phyloP scores from a whole-genome alignment of 2,797 vertebrate genomes.

The Scyliorhinus canicula region DNA sequence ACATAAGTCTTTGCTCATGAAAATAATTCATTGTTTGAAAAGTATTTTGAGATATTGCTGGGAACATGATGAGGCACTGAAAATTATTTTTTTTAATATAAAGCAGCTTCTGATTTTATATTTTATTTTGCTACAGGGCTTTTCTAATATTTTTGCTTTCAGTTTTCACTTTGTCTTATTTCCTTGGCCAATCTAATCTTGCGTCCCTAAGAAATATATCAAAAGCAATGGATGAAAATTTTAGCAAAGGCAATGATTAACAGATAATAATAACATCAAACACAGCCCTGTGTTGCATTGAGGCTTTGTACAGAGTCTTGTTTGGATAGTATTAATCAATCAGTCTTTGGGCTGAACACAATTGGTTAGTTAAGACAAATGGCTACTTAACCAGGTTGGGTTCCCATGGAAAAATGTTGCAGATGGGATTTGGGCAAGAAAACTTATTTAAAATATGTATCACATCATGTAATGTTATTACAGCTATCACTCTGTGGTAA shows the following conservation, averaged over 20 bases:
- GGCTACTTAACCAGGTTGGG: constrained; percentile 21
- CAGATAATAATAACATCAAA: background rate
- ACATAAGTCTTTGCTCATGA: background rate
- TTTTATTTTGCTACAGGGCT: background rate
- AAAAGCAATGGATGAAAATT: background rate
- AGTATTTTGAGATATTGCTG: background rate
- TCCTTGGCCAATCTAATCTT: background rate
- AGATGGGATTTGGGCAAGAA: constrained; percentile 11
- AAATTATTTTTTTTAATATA: background rate
- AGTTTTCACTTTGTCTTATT: background rate
- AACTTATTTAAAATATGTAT: constrained; percentile 30
- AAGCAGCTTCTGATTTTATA: background rate
- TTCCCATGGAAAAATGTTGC: constrained; percentile 32
- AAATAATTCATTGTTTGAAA: background rate
- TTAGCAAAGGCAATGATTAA: background rate
- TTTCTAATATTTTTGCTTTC: background rate
- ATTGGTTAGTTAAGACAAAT: constrained; percentile 25
- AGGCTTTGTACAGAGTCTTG: background rate
- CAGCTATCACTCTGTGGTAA: constrained; percentile 16
- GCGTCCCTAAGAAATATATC: background rate
- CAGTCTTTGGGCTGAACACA: background rate
- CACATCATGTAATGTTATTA: constrained; percentile 32
- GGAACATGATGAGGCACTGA: background rate
- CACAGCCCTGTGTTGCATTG: background rate
- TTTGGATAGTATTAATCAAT: constrained; percentile 24